Conservation (phyloP, 23 tunicate genomes). For the Aplidium turbinatum region DNA sequence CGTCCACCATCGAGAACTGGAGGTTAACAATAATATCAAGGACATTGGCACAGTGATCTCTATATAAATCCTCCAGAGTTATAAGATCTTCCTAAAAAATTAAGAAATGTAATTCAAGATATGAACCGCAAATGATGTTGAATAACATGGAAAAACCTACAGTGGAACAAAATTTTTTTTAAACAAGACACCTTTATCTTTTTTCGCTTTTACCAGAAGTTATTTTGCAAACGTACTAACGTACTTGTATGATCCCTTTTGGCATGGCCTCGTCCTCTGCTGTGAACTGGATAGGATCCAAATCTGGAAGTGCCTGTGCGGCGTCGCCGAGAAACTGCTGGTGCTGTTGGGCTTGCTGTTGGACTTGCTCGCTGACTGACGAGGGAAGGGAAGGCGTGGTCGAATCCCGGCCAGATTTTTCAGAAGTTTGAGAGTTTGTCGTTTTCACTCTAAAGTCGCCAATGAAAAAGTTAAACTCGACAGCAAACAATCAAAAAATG, state of each 20-base stretch:
- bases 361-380: conserved; percentile 68
- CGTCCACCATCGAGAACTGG: conserved; percentile 78
- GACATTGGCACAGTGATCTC: conserved; percentile 94
- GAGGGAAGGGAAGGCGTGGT: not conserved
- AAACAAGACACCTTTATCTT: too few species aligned
- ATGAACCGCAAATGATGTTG: too few species aligned
- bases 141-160: too few species aligned
- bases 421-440: not conserved
- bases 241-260: conserved; percentile 68
- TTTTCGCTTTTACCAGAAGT: too few species aligned
- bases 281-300: conserved; percentile 78
- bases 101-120: not conserved
- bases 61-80: conserved; percentile 82
- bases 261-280: conserved; percentile 69
- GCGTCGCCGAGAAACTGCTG: conserved; percentile 95
- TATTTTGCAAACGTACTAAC: too few species aligned
- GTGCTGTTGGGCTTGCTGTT: conserved; percentile 96
- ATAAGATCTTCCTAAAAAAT: conserved; percentile 65
- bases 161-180: too few species aligned
- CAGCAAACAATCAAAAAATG: too few species aligned
- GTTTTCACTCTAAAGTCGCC: conserved; percentile 6
- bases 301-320: conserved; percentile 91
- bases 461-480: too few species aligned
- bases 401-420: not conserved
- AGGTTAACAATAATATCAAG: conserved; percentile 85